phyloP scores from a whole-genome alignment of 2,888 invertebrate species.

The Hecatera dysodea region DNA sequence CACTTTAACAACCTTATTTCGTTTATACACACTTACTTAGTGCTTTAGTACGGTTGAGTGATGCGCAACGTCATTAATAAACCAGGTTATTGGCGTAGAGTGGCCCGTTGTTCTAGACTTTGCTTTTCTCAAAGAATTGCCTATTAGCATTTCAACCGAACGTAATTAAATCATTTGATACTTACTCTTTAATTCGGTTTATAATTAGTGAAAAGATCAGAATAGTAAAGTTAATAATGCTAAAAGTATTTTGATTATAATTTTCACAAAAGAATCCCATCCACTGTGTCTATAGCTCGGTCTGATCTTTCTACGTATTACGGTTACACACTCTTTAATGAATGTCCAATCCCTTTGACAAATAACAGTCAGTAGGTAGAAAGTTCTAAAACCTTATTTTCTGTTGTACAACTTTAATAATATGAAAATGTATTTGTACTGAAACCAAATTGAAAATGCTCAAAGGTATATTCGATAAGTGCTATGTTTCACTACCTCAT shows the following conservation, averaged over 20 bases:
- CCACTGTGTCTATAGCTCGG: neutral
- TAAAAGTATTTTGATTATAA: neutral
- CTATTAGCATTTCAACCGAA: neutral
- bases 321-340: conserved; percentile 23
- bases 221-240: neutral
- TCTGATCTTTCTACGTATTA: conserved; percentile 12
- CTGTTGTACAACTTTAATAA: conserved; percentile 6
- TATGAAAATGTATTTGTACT: conserved; percentile 8
- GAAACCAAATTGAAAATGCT: conserved; percentile 25
- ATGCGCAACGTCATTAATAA: conserved; percentile 62
- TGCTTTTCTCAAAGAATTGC: neutral
- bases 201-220: neutral
- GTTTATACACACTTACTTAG: conserved; percentile 80
- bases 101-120: conserved; percentile 28
- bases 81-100: conserved; percentile 50
- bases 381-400: conserved; percentile 19
- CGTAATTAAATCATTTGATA: neutral
- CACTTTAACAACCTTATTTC: conserved; percentile 83
- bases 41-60: conserved; percentile 74
- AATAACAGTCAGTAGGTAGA: conserved; percentile 12
- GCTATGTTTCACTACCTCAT: conserved; percentile 48
- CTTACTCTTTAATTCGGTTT: neutral
- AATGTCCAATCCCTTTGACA: conserved; percentile 22
- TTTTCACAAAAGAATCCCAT: conserved; percentile 9
- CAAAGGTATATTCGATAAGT: conserved; percentile 33